phyloP scores from a whole-genome alignment of 2,888 invertebrate species.

The Cerastis leucographa region DNA sequence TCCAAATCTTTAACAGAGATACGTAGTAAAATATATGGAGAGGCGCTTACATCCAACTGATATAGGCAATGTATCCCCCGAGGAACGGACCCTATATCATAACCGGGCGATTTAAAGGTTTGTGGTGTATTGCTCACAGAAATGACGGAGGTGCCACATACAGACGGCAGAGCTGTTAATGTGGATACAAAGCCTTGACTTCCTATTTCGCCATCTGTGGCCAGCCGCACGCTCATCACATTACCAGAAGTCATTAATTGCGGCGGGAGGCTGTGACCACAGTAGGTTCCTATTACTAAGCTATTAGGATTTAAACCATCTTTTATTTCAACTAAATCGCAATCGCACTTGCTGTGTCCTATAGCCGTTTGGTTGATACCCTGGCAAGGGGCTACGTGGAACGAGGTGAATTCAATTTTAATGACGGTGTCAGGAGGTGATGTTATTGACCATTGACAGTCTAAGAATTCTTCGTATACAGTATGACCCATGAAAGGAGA shows the following conservation, averaged over 20 bases:
- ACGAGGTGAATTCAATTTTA: constrained; percentile 89
- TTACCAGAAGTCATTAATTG: constrained; percentile 91
- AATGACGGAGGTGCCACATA: constrained; percentile 78
- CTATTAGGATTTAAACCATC: constrained; percentile 93
- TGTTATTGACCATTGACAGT: constrained; percentile 94
- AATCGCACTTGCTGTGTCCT: constrained; percentile 90
- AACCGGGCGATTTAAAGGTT: constrained; percentile 80
- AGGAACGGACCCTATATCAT: constrained; percentile 75
- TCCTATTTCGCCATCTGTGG: constrained; percentile 91
- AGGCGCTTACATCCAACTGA: constrained; percentile 68
- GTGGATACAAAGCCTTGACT: constrained; percentile 92
- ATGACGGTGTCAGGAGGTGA: constrained; percentile 91
- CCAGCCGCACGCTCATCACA: constrained; percentile 92
- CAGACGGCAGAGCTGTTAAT: constrained; percentile 85
- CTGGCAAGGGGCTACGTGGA: constrained; percentile 89
- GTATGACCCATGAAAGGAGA: constrained; percentile 79
- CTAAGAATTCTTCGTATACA: constrained; percentile 92
- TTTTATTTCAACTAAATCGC: constrained; percentile 93
- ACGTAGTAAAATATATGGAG: constrained; percentile 68
- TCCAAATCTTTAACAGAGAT: constrained; percentile 77
- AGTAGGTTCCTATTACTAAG: constrained; percentile 92
- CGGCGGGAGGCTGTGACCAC: constrained; percentile 92
- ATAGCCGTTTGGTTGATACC: constrained; percentile 82
- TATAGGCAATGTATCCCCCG: constrained; percentile 83
- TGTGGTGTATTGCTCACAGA: constrained; percentile 67